Percentiles rank a stretch among this genome's conserved stretches.
phyloP scores from a whole-genome alignment of 1,140 invertebrate species.

The Oedothorax gibbosus region DNA sequence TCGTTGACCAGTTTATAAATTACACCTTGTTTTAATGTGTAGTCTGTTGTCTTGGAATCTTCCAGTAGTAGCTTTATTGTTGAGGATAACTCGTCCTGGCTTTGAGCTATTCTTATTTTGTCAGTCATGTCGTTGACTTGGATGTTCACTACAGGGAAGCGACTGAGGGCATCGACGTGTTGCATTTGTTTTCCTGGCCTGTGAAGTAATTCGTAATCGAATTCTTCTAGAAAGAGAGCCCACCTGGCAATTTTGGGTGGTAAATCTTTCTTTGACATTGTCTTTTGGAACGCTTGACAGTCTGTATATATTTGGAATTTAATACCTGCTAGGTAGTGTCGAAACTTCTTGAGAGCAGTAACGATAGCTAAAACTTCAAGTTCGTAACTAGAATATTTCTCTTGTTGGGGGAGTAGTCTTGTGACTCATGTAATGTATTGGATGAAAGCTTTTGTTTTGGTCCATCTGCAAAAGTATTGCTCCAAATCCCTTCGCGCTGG shows the following conservation, averaged over 20 bases:
- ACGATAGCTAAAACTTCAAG: conserved; percentile 26
- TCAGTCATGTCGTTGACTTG: not conserved
- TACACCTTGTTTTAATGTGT: not conserved
- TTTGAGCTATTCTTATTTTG: not conserved
- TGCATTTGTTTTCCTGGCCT: not conserved
- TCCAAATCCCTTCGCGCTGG: conserved; percentile 70
- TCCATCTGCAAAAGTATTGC: conserved; percentile 70
- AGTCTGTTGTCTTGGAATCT: not conserved
- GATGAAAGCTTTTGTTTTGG: conserved; percentile 59
- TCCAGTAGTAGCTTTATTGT: not conserved
- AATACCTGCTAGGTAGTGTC: conserved; percentile 11
- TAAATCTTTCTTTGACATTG: not conserved
- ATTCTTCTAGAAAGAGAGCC: not conserved
- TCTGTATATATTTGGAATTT: conserved; percentile 50
- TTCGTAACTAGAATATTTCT: conserved; percentile 26
- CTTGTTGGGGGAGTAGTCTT: conserved; percentile 14
- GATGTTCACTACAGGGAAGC: not conserved
- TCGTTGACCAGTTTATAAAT: no score
- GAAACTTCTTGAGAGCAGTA: conserved; percentile 14
- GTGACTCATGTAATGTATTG: conserved; percentile 22
- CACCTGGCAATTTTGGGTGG: not conserved
- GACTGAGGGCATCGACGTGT: not conserved
- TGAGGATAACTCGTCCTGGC: not conserved
- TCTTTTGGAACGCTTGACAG: not conserved
- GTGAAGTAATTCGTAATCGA: not conserved